phyloP scores from a whole-genome alignment of 2,797 vertebrate genomes.

The Sarcoramphus papa region DNA sequence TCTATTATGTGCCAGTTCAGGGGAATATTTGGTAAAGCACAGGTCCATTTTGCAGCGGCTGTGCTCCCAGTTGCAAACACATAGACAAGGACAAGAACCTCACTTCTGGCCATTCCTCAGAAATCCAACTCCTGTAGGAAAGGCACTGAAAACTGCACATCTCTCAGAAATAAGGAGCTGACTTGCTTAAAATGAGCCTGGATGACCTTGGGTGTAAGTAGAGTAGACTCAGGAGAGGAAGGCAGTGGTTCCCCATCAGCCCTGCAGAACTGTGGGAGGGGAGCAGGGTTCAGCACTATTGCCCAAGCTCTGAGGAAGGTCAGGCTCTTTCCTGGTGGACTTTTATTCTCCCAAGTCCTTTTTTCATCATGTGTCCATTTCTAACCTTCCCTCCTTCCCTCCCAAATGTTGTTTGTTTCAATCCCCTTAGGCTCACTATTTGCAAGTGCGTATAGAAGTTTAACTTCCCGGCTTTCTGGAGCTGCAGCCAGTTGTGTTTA shows the following conservation, averaged over 20 bases:
- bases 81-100: not conserved
- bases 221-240: not conserved
- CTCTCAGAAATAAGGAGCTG: not conserved
- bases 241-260: not conserved
- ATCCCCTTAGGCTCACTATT: not conserved
- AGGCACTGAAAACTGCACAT: not conserved
- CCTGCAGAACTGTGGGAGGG: not conserved
- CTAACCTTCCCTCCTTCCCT: not conserved
- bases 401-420: not conserved
- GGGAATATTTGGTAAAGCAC: not conserved
- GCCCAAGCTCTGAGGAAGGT: not conserved
- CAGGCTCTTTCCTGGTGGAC: not conserved
- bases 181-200: not conserved
- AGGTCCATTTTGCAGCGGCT: not conserved
- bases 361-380: not conserved
- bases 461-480: not conserved
- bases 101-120: not conserved
- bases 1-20: not conserved
- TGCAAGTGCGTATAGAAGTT: fast-evolving
- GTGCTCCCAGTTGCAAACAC: not conserved
- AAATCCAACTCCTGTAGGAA: not conserved
- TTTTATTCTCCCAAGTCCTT: not conserved
- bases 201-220: not conserved
- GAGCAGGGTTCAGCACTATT: not conserved
- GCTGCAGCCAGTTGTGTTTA: not conserved